Conservation (phyloP, 2,888 invertebrate genomes). For the Drosophila trichaetosa region DNA sequence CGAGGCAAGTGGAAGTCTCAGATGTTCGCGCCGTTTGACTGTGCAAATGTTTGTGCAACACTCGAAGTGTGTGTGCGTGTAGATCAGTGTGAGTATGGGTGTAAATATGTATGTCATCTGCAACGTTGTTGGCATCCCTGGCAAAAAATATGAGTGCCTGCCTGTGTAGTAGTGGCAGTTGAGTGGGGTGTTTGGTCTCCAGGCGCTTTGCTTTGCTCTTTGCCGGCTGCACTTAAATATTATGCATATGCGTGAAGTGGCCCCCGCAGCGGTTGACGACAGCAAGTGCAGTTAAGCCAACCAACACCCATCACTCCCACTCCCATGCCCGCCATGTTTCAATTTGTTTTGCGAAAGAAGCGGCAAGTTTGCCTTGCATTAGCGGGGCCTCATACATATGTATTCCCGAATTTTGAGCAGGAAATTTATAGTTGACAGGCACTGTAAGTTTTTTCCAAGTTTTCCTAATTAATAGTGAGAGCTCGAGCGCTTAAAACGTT, state of each 20-base stretch:
- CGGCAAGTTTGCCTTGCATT: slow-evolving; percentile 39
- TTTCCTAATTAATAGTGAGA: slow-evolving; percentile 38
- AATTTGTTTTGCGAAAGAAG: slow-evolving; percentile 44
- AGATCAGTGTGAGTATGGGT: background rate
- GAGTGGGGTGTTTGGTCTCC: background rate
- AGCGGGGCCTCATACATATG: slow-evolving; percentile 21
- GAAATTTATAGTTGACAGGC: slow-evolving; percentile 23
- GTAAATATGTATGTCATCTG: slow-evolving; percentile 27
- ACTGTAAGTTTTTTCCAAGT: slow-evolving; percentile 18
- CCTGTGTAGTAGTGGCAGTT: background rate
- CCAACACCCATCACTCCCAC: background rate
- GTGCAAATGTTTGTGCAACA: slow-evolving; percentile 76
- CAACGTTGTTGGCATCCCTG: slow-evolving; percentile 35
- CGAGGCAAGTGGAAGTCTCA: slow-evolving; percentile 11
- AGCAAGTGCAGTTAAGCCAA: slow-evolving; percentile 48
- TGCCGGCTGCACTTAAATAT: slow-evolving; percentile 76
- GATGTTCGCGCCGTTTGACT: slow-evolving; percentile 65
- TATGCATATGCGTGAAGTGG: slow-evolving; percentile 76
- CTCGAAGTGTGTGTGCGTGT: slow-evolving; percentile 56
- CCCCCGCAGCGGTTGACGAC: slow-evolving; percentile 48
- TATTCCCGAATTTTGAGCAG: slow-evolving; percentile 14
- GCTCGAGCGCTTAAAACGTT: slow-evolving; percentile 16
- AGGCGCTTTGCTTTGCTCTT: slow-evolving; percentile 75
- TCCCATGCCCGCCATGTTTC: slow-evolving; percentile 24
- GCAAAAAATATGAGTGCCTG: slow-evolving; percentile 70